phyloP scores from a whole-genome alignment of 2,797 vertebrate species.

The Tauraco hartlaubi region DNA sequence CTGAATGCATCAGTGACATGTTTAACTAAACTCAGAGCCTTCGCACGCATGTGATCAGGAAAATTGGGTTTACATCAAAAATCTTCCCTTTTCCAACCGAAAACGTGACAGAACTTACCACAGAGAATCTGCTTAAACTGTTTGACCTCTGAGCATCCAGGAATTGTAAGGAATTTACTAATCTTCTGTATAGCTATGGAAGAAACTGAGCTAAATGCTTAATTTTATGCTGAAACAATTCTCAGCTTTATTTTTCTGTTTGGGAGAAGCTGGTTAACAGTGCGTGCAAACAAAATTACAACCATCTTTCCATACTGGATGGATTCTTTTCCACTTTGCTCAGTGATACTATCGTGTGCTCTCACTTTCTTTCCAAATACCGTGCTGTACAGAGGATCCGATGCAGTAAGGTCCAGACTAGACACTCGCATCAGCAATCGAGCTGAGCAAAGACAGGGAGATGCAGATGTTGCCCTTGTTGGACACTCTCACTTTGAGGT shows the following conservation, averaged over 20 bases:
- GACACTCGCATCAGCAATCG: neutral
- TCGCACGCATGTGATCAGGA: neutral
- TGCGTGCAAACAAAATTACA: neutral
- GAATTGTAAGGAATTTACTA: constrained; percentile 5
- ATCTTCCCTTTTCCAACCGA: neutral
- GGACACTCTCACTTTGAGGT: neutral
- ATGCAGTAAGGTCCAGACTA: neutral
- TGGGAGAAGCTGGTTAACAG: neutral
- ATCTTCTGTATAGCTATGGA: neutral
- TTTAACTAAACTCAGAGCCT: neutral
- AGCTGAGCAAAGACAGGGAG: neutral
- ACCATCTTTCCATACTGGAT: neutral
- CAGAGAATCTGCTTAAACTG: neutral
- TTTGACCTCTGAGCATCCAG: constrained; percentile 15
- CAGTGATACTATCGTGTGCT: neutral
- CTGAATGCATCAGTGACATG: neutral
- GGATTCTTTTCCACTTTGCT: neutral
- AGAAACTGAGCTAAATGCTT: neutral
- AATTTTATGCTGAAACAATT: neutral
- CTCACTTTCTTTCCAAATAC: neutral
- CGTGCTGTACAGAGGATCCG: neutral
- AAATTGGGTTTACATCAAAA: neutral
- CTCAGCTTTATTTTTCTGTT: neutral
- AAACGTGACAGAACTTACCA: neutral
- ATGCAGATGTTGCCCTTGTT: neutral